Evolutionary conservation across 2,888 invertebrate genomes (phyloP).

Genomic region (Drosophila neonasuta): DNA sequence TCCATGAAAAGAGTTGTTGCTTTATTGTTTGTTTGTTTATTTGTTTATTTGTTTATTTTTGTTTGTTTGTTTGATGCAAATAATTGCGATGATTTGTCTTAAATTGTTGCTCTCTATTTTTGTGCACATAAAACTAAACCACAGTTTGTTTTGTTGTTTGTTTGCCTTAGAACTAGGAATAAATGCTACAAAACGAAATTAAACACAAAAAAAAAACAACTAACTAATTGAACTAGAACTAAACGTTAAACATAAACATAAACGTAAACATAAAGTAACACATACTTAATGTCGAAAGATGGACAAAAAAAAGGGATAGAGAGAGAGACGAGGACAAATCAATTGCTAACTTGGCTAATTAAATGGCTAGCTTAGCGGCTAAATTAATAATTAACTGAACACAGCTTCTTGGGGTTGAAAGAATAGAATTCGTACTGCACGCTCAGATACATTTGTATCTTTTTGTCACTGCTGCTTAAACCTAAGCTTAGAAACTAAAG

Average conservation of each 20-base stretch:
- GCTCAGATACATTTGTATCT: background rate
- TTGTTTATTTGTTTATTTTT: slow-evolving; percentile 13
- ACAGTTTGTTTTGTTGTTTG: slow-evolving; percentile 69
- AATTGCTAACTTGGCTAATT: slow-evolving; percentile 26
- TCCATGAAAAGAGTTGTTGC: background rate
- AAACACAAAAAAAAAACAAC: slow-evolving; percentile 42
- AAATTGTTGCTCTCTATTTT: slow-evolving; percentile 33
- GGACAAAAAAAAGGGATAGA: background rate
- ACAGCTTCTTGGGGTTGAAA: slow-evolving; percentile 81
- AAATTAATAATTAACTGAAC: slow-evolving; percentile 78
- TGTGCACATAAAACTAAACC: slow-evolving; percentile 71
- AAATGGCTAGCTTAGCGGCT: slow-evolving; percentile 22
- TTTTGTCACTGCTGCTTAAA: background rate
- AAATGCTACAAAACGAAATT: slow-evolving; percentile 26
- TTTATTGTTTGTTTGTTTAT: slow-evolving; percentile 19
- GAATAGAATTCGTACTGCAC: slow-evolving; percentile 74
- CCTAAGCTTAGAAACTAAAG: background rate
- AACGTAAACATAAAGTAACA: slow-evolving; percentile 5
- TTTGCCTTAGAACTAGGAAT: slow-evolving; percentile 24
- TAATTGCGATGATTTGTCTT: background rate
- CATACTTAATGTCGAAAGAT: slow-evolving; percentile 4
- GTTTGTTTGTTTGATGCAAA: slow-evolving; percentile 21
- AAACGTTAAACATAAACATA: background rate
- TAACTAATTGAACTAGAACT: slow-evolving; percentile 26
- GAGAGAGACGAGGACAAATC: no score